These are phyloP conservation scores for Diorhabda elongata DNA, from an alignment of 1,140 invertebrate species.

Conservation along the genomic window DNA sequence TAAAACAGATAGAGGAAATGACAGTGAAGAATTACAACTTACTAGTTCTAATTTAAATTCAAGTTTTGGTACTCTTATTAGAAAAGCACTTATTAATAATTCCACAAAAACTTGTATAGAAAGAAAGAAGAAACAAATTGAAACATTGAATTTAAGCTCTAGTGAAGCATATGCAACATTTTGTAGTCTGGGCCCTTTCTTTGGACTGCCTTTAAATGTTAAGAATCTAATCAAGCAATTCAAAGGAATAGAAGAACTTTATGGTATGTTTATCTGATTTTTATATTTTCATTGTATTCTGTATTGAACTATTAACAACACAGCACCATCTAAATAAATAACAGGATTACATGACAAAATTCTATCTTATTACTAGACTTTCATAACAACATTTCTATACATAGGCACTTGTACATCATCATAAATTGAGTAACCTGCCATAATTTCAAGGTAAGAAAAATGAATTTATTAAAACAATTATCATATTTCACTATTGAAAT, in stretches of 20 bases:
- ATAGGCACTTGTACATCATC: too few relatives aligned
- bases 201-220: conserved; percentile 64
- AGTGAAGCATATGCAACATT: conserved; percentile 28
- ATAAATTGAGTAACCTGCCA: too few relatives aligned
- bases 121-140: conserved; percentile 21
- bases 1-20: conserved; percentile 20
- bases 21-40: conserved; percentile 25
- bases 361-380: too few relatives aligned
- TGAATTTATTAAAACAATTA: too few relatives aligned
- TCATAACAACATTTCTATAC: too few relatives aligned
- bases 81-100: conserved; percentile 39
- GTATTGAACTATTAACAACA: too few relatives aligned
- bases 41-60: conserved; percentile 24
- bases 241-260: conserved; percentile 65
- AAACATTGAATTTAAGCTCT: conserved; percentile 22
- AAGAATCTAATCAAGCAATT: conserved; percentile 59
- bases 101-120: conserved; percentile 27
- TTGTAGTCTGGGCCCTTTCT: conserved; percentile 56
- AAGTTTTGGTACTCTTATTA: conserved; percentile 36
- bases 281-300: not conserved
- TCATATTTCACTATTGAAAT: too few relatives aligned
- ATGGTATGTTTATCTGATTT: conserved; percentile 53
- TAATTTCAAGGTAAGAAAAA: too few relatives aligned
- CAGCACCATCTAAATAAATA: too few relatives aligned
- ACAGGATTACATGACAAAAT: too few relatives aligned